phyloP scores from a whole-genome alignment of 2,113 vertebrate species.

The Scophthalmus maximus region DNA sequence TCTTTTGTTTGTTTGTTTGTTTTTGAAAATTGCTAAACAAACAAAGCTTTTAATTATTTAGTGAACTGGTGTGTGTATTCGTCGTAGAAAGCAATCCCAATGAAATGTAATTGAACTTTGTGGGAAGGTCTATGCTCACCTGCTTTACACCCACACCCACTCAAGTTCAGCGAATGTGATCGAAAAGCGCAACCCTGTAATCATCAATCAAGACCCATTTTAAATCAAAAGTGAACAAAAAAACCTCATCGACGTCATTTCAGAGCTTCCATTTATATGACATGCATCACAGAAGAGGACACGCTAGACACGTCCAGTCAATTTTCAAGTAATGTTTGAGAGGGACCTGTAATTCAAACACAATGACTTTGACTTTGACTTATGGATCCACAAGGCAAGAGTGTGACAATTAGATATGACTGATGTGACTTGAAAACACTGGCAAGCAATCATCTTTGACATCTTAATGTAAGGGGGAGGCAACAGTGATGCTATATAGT shows the following conservation, averaged over 20 bases:
- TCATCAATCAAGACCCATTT: slow-evolving; percentile 23
- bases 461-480: slow-evolving; percentile 71
- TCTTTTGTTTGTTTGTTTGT: too few relatives aligned
- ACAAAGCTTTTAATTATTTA: background rate
- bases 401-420: slow-evolving; percentile 52
- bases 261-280: slow-evolving; percentile 20
- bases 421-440: slow-evolving; percentile 48
- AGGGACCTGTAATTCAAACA: slow-evolving; percentile 26
- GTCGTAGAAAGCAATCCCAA: background rate
- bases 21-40: background rate
- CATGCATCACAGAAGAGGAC: slow-evolving; percentile 26
- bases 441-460: slow-evolving; percentile 54
- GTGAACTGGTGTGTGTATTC: background rate
- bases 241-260: slow-evolving; percentile 24
- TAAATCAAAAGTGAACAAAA: slow-evolving; percentile 35
- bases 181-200: slow-evolving; percentile 27
- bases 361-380: slow-evolving; percentile 35
- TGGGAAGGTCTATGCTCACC: background rate
- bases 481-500: slow-evolving; percentile 1
- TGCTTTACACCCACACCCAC: background rate
- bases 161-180: background rate
- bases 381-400: slow-evolving; percentile 12
- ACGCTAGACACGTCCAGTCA: background rate
- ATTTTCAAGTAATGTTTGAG: slow-evolving; percentile 19
- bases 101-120: background rate